A percentile compares a stretch with the other conserved stretches of the same genome.
phyloP scores from a whole-genome alignment of 2,888 invertebrate genomes.

The Hydropsyche betteni region DNA sequence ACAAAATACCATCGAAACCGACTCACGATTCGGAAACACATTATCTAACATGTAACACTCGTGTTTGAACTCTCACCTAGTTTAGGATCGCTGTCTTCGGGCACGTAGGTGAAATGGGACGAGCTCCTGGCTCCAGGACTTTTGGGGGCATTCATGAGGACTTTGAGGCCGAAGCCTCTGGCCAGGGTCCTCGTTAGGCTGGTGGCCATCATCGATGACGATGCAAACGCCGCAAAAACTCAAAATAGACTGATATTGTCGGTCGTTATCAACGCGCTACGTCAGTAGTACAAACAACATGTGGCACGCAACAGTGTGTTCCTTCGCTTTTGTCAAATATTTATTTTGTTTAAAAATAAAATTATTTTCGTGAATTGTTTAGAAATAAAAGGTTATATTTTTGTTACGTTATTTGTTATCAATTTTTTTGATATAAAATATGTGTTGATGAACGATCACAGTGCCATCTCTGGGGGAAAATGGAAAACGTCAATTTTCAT shows the following conservation, averaged over 20 bases:
- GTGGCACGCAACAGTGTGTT: too few relatives aligned
- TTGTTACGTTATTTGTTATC: too few relatives aligned
- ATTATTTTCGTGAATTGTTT: too few relatives aligned
- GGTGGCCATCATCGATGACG: conserved; percentile 5
- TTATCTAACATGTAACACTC: too few relatives aligned
- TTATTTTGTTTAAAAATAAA: too few relatives aligned
- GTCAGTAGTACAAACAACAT: too few relatives aligned
- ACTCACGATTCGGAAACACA: too few relatives aligned
- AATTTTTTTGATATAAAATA: too few relatives aligned
- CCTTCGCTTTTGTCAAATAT: too few relatives aligned
- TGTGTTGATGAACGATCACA: neutral
- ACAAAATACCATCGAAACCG: too few relatives aligned
- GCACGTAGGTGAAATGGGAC: conserved; percentile 46
- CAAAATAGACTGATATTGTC: conserved; percentile 17
- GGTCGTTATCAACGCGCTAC: conserved; percentile 16
- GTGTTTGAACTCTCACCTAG: conserved; percentile 39
- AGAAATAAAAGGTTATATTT: too few relatives aligned
- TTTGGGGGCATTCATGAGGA: neutral
- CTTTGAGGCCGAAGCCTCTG: neutral
- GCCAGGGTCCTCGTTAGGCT: neutral
- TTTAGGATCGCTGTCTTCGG: conserved; percentile 43
- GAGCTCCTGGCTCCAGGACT: conserved; percentile 34
- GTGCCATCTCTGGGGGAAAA: conserved; percentile 4
- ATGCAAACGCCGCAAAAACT: neutral
- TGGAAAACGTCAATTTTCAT: neutral